phyloP scores from a whole-genome alignment of 2,797 vertebrate genomes.

The Lepus townsendii region DNA sequence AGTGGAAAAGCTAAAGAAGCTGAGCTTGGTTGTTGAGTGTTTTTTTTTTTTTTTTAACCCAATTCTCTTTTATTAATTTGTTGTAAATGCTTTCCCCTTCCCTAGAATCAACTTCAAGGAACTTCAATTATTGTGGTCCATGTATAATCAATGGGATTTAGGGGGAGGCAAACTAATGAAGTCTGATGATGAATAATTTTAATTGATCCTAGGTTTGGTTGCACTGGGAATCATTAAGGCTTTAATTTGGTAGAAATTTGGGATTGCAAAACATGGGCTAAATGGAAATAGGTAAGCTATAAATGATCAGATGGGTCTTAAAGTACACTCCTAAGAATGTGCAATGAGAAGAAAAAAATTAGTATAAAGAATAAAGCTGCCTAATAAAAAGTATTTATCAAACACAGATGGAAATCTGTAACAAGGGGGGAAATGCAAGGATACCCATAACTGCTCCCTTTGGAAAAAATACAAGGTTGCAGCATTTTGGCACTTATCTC shows the following conservation, averaged over 20 bases:
- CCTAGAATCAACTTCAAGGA: constrained; percentile 64
- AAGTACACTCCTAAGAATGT: constrained; percentile 22
- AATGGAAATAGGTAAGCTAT: constrained; percentile 70
- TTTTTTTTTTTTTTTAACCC: constrained; percentile 32
- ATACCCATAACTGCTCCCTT: background rate
- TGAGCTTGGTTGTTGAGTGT: background rate
- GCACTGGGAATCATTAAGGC: constrained; percentile 32
- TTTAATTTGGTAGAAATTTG: constrained; percentile 49
- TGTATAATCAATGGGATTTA: constrained; percentile 9
- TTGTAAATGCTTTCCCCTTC: constrained; percentile 46
- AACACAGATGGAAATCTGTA: constrained; percentile 9
- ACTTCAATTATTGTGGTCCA: constrained; percentile 62
- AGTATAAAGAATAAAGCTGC: constrained; percentile 60
- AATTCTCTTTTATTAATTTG: constrained; percentile 37
- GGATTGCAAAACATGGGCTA: constrained; percentile 71
- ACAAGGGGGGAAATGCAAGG: constrained; percentile 48
- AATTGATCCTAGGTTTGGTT: background rate
- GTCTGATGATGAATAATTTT: constrained; percentile 52
- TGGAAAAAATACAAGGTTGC: constrained; percentile 17
- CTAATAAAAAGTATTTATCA: constrained; percentile 41
- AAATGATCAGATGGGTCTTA: constrained; percentile 59
- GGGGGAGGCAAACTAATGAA: background rate
- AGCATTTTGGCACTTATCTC: constrained; percentile 54
- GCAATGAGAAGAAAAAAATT: constrained; percentile 17
- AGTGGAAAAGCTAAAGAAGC: constrained; percentile 33